Evolutionary conservation across 2,113 vertebrate species (phyloP), one percentile per base, ranked within the genome.

Genomic region (Sclerurus mexicanus): DNA sequence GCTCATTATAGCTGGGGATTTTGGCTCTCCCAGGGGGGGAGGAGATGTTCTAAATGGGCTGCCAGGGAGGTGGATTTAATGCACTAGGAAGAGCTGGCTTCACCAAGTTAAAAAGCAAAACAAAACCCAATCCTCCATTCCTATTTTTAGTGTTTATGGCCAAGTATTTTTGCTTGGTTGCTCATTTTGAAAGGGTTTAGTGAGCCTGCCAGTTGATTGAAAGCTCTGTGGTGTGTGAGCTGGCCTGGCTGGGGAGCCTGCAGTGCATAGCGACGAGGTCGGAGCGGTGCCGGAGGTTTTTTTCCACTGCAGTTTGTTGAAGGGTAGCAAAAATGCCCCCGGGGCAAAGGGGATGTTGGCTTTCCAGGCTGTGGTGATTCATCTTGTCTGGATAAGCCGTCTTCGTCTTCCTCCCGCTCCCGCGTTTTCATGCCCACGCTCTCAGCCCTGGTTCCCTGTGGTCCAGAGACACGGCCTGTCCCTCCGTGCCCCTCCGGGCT

Each of bases 131-230:
- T 93, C 93, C 88, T 92, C 69, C 83, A 72, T 93, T 93, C 95
- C 96, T 96, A 96, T 96, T 96, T 97, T 97, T 95, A 96, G 94
- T 94, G 84, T 96, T 96, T 96, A 96, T 96, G 95, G 94, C 93
- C 95, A 95, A 95, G 94, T 96, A 87, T 96, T 96, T 97, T 97
- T 97, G 97, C 96, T 97, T 97, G 95, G 95, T 94, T 97, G 96
- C 97, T 96, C 97, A 96, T 96, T 97, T 96, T 97, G 96, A 97
- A 97, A 97, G 92, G 96, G 93, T 94, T 97, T 97, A 96, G 91
- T 88, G 90, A 97, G 95, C 86, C 93, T 97, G 94, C 95, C 86
- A 94, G 94, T 93, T 97, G 97, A 95, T 91, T 96, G 95, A 95
- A 97, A 95, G 91, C 95, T 95, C 95, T 96, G 94, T 97, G 97